Conservation (phyloP, 2,797 vertebrate genomes). For the Leptoclinus maculatus region DNA sequence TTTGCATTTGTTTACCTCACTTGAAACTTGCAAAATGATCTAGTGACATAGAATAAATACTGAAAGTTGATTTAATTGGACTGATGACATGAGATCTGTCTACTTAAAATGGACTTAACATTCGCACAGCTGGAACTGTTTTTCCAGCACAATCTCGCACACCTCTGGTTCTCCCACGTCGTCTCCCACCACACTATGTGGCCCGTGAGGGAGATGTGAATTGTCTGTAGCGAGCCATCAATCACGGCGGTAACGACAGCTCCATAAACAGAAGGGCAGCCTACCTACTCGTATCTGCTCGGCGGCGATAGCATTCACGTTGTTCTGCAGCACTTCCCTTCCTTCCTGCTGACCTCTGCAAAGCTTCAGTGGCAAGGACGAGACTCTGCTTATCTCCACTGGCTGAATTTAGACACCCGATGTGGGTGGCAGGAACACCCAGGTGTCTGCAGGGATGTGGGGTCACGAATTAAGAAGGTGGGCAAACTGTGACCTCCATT, state of each 20-base stretch:
- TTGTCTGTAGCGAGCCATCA: constrained; percentile 65
- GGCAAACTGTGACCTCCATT: constrained; percentile 33
- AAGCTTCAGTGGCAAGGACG: constrained; percentile 59
- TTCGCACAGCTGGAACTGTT: constrained; percentile 1
- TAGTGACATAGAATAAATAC: no score
- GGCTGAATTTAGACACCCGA: constrained; percentile 53
- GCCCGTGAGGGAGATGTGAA: constrained; percentile 46
- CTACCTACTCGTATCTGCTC: constrained; percentile 61
- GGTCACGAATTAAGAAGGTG: constrained; percentile 34
- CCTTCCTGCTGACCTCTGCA: constrained; percentile 76
- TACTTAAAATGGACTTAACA: background rate
- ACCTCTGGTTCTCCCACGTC: constrained; percentile 6
- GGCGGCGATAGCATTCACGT: constrained; percentile 73
- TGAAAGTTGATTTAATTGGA: background rate
- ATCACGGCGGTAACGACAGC: constrained; percentile 61
- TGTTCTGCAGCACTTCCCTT: constrained; percentile 64
- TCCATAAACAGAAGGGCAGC: constrained; percentile 69
- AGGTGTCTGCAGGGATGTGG: constrained; percentile 39
- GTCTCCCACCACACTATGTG: constrained; percentile 4
- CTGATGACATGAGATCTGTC: background rate
- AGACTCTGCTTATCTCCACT: constrained; percentile 65
- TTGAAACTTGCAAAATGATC: background rate
- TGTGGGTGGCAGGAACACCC: constrained; percentile 35
- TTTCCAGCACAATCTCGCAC: background rate
- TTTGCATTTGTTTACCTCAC: background rate